Conservation (phyloP, 92 coral and sea anemone genomes). For the Muricea muricata region DNA sequence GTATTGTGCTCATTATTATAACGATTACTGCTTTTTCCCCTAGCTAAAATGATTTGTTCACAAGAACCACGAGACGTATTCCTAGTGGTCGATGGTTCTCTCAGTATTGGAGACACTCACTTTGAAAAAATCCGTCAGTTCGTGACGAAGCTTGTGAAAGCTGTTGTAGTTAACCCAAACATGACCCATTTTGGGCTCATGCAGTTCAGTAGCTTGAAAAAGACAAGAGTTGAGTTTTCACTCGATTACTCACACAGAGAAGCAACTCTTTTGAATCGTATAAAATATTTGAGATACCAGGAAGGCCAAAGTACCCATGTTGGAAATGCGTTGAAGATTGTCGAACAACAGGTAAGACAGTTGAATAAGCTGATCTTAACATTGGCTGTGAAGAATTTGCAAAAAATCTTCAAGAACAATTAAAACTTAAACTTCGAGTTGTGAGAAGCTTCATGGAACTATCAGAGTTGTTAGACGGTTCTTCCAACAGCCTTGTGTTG, state of each 20-base stretch:
- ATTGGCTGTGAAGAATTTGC: too few relatives aligned
- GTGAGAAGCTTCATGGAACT: too few relatives aligned
- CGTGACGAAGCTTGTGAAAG: constrained; percentile 8
- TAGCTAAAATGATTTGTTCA: constrained; percentile 28
- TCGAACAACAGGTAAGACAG: constrained; percentile 18
- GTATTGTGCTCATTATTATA: too few relatives aligned
- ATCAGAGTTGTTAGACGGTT: too few relatives aligned
- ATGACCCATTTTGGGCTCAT: constrained; percentile 45
- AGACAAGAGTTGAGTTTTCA: constrained; percentile 29
- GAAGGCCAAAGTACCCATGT: not conserved
- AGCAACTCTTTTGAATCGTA: constrained; percentile 25
- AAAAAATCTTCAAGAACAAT: too few relatives aligned
- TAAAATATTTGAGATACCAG: constrained; percentile 7
- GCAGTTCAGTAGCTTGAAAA: constrained; percentile 23
- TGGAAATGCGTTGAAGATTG: constrained; percentile 35
- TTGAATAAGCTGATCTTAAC: not conserved
- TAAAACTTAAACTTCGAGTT: too few relatives aligned
- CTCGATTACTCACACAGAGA: constrained; percentile 42
- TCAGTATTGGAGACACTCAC: not conserved
- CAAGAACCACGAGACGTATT: constrained; percentile 43
- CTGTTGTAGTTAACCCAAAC: constrained; percentile 33
- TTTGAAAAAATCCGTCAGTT: constrained; percentile 22
- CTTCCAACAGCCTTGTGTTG: too few relatives aligned
- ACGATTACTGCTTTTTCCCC: not conserved
- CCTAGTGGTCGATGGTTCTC: constrained; percentile 37